These are phyloP conservation scores for Steinernema feltiae DNA, from an alignment of 1,140 invertebrate genomes.

Conservation along the genomic window DNA sequence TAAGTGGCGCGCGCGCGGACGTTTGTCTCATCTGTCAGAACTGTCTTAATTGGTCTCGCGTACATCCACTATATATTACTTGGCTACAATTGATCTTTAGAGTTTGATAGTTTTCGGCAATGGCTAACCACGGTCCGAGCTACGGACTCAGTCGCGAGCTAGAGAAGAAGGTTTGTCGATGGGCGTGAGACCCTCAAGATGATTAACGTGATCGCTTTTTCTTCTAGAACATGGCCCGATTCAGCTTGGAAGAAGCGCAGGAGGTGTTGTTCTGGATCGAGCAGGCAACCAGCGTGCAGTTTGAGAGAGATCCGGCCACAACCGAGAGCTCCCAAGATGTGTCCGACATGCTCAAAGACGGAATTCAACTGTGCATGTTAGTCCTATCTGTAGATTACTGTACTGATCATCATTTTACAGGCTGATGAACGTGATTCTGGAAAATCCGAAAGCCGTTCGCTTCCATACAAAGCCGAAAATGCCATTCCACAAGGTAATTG, in stretches of 20 bases:
- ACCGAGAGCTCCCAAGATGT: slow-evolving; percentile 61
- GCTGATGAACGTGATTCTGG: slow-evolving; percentile 39
- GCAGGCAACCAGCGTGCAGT: slow-evolving; percentile 58
- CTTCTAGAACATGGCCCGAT: slow-evolving; percentile 63
- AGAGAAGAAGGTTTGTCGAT: slow-evolving; percentile 62
- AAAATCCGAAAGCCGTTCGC: slow-evolving; percentile 29
- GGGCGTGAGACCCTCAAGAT: neutral
- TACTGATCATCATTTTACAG: slow-evolving; percentile 22
- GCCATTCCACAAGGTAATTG: slow-evolving; percentile 57
- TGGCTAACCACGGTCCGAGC: slow-evolving; percentile 64
- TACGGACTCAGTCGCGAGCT: slow-evolving; percentile 64
- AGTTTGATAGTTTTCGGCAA: too few species aligned
- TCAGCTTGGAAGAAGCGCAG: slow-evolving; percentile 61
- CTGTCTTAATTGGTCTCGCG: slow-evolving; percentile 4
- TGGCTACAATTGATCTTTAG: too few species aligned
- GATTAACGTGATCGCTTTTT: slow-evolving; percentile 22
- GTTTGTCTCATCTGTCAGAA: neutral
- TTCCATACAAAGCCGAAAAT: slow-evolving; percentile 50
- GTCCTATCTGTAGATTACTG: slow-evolving; percentile 31
- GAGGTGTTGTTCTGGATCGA: slow-evolving; percentile 62
- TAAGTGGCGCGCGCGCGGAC: neutral
- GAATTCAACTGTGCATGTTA: slow-evolving; percentile 63
- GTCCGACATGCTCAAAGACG: slow-evolving; percentile 62
- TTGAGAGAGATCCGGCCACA: slow-evolving; percentile 57
- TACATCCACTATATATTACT: too few species aligned